Evolutionary conservation across 2,113 vertebrate species (phyloP).

Genomic region (Pseudorhombus dupliciocellatus): DNA sequence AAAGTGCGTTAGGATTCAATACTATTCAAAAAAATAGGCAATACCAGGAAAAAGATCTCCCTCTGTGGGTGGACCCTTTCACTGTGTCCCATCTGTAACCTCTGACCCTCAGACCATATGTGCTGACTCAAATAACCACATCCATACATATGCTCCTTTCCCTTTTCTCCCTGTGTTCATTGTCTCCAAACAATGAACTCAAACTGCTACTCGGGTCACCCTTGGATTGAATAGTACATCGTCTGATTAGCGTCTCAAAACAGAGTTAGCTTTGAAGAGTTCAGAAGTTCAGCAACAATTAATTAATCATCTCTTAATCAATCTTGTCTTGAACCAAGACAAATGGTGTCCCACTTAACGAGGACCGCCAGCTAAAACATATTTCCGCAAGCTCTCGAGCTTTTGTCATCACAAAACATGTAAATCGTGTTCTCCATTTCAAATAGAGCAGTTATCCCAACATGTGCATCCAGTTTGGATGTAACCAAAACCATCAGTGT

Average conservation of each 20-base stretch:
- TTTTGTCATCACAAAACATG: constrained; percentile 60
- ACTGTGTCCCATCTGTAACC: constrained; percentile 55
- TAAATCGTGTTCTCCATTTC: constrained; percentile 34
- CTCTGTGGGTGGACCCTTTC: constrained; percentile 19
- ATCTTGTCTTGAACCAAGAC: constrained; percentile 28
- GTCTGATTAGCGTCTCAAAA: constrained; percentile 23
- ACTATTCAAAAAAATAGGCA: constrained; percentile 47
- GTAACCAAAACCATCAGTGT: constrained; percentile 11
- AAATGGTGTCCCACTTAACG: background rate
- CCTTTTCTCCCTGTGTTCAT: background rate
- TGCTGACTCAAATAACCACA: constrained; percentile 41
- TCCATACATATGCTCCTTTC: constrained; percentile 12
- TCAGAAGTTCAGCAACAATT: constrained; percentile 25
- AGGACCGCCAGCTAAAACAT: constrained; percentile 18
- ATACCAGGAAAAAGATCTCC: constrained; percentile 43
- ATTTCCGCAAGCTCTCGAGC: constrained; percentile 52
- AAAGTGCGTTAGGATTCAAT: constrained; percentile 11
- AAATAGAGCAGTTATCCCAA: constrained; percentile 30
- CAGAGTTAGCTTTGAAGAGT: constrained; percentile 10
- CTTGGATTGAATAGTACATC: background rate
- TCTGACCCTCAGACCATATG: constrained; percentile 32
- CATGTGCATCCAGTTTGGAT: constrained; percentile 41
- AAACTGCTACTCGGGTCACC: constrained; percentile 21
- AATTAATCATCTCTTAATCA: constrained; percentile 13
- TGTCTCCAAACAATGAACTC: background rate